These are phyloP conservation scores for Tipula helvola DNA, from an alignment of 2,888 invertebrate genomes.

Conservation along the genomic window DNA sequence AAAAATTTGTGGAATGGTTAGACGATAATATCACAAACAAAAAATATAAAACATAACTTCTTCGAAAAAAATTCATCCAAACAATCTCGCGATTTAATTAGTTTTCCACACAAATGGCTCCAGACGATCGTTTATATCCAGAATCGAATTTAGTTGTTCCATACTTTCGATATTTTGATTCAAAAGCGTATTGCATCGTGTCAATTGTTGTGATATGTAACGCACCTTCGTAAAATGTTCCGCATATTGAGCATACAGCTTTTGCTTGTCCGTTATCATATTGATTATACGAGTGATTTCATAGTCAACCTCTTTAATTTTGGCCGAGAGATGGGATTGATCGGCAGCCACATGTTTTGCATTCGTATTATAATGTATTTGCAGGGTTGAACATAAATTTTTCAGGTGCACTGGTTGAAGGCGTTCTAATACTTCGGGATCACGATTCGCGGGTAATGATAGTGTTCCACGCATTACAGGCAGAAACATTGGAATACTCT, in stretches of 20 bases:
- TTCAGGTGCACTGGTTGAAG: conserved; percentile 49
- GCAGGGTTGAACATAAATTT: conserved; percentile 65
- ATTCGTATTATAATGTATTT: conserved; percentile 71
- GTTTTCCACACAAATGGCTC: conserved; percentile 88
- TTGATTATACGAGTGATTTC: conserved; percentile 58
- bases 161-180: conserved; percentile 76
- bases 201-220: conserved; percentile 70
- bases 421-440: conserved; percentile 76
- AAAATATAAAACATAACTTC: neutral
- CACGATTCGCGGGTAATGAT: conserved; percentile 71
- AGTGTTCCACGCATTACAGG: conserved; percentile 85
- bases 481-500: conserved; percentile 81
- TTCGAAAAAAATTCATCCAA: neutral
- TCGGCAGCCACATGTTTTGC: conserved; percentile 72
- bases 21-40: neutral
- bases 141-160: conserved; percentile 68
- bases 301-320: conserved; percentile 66
- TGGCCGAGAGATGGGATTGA: conserved; percentile 58
- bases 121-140: conserved; percentile 70
- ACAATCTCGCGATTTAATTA: conserved; percentile 31
- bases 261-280: conserved; percentile 65
- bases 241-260: conserved; percentile 70
- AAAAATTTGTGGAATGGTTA: neutral
- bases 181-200: conserved; percentile 65
- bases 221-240: conserved; percentile 74